A percentile compares a stretch with the other conserved stretches of the same genome.
phyloP scores from a whole-genome alignment of 2,113 vertebrate genomes.

The Pomatorhinus ruficollis region DNA sequence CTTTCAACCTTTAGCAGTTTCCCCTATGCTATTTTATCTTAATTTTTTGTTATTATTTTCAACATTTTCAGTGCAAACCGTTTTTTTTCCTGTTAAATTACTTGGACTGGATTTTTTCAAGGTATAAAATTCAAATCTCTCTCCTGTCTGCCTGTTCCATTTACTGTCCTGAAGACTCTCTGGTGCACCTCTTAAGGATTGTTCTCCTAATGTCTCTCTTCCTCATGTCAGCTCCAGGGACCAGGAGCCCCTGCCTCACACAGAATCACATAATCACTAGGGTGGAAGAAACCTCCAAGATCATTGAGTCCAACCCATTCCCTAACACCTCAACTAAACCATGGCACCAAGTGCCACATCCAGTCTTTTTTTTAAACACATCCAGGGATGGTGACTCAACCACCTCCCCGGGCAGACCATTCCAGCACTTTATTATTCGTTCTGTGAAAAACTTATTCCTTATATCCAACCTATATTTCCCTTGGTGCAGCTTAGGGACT shows the following conservation, averaged over 20 bases:
- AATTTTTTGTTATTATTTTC: not conserved
- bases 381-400: not conserved
- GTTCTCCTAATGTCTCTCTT: not conserved
- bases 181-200: not conserved
- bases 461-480: not conserved
- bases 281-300: not conserved
- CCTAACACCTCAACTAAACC: not conserved
- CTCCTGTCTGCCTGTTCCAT: not conserved
- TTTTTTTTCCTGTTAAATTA: not conserved
- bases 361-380: not conserved
- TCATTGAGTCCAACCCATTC: not conserved
- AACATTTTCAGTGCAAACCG: not conserved
- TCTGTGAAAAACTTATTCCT: not conserved
- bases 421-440: not conserved
- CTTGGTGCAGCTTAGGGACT: not conserved
- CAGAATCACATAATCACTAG: not conserved
- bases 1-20: not conserved
- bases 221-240: fast-evolving
- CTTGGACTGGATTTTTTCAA: not conserved
- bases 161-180: not conserved
- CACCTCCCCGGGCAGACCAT: not conserved
- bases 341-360: not conserved
- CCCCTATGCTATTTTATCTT: not conserved
- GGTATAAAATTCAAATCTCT: not conserved
- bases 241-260: fast-evolving